Conservation (phyloP, 2,113 vertebrate species). For the Bubo blakistoni region DNA sequence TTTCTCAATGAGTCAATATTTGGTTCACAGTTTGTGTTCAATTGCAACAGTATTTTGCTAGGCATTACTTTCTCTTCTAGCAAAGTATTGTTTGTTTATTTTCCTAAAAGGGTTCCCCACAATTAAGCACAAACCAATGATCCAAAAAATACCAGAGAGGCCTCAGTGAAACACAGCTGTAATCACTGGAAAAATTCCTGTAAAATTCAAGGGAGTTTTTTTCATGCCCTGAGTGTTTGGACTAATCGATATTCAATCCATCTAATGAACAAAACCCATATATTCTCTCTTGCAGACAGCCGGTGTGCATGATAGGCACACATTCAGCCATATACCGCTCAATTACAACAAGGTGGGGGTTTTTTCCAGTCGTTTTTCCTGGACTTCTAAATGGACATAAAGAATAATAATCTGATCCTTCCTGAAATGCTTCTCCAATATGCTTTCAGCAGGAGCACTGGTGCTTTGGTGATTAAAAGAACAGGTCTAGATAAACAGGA, state of each 20-base stretch:
- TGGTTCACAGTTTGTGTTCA: neutral
- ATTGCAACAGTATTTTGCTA: neutral
- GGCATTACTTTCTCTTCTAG: neutral
- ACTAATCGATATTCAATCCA: neutral
- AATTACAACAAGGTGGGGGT: neutral
- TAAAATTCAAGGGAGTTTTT: neutral
- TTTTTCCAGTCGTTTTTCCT: neutral
- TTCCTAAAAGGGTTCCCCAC: neutral
- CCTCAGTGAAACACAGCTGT: neutral
- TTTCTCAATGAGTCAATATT: neutral
- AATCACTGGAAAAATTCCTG: neutral
- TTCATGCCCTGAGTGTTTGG: neutral
- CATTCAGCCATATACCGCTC: neutral
- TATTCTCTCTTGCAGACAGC: neutral
- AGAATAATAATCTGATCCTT: neutral
- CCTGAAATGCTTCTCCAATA: neutral
- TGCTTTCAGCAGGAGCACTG: neutral
- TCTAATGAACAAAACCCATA: neutral
- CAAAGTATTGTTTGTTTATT: neutral
- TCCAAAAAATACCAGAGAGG: neutral
- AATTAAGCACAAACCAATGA: conserved; percentile 27
- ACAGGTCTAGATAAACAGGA: neutral
- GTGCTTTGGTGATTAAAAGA: neutral
- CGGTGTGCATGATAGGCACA: neutral
- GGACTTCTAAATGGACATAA: neutral